Conservation (phyloP, 2,888 invertebrate species). For the Cyclophora albipunctata region DNA sequence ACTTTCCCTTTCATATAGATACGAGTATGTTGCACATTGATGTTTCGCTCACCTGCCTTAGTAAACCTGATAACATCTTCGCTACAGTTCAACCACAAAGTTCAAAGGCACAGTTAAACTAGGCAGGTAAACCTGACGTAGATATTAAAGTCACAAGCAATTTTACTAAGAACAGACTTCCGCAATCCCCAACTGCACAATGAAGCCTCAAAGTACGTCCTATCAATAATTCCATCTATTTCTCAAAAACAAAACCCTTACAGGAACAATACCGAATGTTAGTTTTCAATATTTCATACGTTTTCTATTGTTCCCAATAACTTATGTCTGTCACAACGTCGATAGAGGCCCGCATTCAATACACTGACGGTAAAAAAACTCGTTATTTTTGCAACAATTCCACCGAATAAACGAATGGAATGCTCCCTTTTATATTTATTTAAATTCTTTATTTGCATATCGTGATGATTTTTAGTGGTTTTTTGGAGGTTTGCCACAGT, state of each 20-base stretch:
- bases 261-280: constrained; percentile 23
- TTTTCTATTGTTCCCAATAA: constrained; percentile 40
- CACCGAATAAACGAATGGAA: constrained; percentile 22
- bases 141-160: too few relatives aligned
- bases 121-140: too few relatives aligned
- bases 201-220: too few relatives aligned
- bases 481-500: constrained; percentile 13
- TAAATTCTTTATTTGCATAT: constrained; percentile 30
- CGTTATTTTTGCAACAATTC: constrained; percentile 21
- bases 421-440: constrained; percentile 27
- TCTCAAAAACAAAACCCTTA: constrained; percentile 22
- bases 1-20: too few relatives aligned
- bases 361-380: constrained; percentile 12
- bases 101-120: too few relatives aligned
- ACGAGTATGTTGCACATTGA: too few relatives aligned
- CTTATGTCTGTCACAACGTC: constrained; percentile 43
- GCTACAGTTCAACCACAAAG: too few relatives aligned
- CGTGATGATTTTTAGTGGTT: constrained; percentile 25
- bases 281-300: constrained; percentile 46
- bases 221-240: constrained; percentile 17
- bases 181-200: too few relatives aligned
- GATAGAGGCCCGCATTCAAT: constrained; percentile 34
- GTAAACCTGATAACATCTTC: too few relatives aligned
- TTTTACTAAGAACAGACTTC: too few relatives aligned
- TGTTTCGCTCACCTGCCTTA: too few relatives aligned